phyloP scores from a whole-genome alignment of 2,888 invertebrate species.

The Lacanobia oleracea region DNA sequence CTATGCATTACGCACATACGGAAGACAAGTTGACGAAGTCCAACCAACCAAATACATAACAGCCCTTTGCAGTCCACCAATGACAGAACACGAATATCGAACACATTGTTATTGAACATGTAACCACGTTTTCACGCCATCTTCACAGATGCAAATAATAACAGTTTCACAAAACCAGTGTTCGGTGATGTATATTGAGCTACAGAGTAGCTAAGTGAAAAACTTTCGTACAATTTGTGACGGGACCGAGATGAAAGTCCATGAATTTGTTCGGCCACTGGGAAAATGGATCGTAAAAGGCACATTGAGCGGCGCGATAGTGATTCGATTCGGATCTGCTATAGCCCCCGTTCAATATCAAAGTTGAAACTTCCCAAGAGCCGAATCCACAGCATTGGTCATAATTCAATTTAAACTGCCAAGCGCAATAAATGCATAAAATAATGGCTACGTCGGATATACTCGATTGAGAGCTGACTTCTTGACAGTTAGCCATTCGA shows the following conservation, averaged over 20 bases:
- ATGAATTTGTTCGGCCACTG: slow-evolving; percentile 23
- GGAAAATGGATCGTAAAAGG: slow-evolving; percentile 42
- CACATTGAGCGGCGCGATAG: slow-evolving; percentile 17
- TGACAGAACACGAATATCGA: slow-evolving; percentile 44
- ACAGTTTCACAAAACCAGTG: neutral
- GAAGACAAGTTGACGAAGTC: neutral
- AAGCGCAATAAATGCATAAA: slow-evolving; percentile 11
- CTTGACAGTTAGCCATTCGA: neutral
- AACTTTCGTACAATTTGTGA: slow-evolving; percentile 30
- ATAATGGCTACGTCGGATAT: slow-evolving; percentile 7
- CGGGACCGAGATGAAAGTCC: neutral
- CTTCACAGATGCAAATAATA: neutral
- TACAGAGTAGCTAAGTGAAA: slow-evolving; percentile 24
- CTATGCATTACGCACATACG: slow-evolving; percentile 22
- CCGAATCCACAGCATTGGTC: slow-evolving; percentile 3
- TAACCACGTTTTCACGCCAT: neutral
- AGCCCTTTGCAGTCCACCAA: slow-evolving; percentile 41
- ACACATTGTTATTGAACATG: slow-evolving; percentile 18
- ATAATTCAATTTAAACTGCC: slow-evolving; percentile 9
- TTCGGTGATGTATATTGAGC: slow-evolving; percentile 5
- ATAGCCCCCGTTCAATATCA: slow-evolving; percentile 6
- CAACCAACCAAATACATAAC: slow-evolving; percentile 3
- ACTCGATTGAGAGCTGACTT: slow-evolving; percentile 15
- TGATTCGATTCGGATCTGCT: slow-evolving; percentile 20
- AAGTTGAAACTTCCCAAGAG: neutral